A percentile compares a stretch with the other conserved stretches of the same genome.
phyloP scores from a whole-genome alignment of 1,140 invertebrate genomes.

The Euwallacea fornicatus region DNA sequence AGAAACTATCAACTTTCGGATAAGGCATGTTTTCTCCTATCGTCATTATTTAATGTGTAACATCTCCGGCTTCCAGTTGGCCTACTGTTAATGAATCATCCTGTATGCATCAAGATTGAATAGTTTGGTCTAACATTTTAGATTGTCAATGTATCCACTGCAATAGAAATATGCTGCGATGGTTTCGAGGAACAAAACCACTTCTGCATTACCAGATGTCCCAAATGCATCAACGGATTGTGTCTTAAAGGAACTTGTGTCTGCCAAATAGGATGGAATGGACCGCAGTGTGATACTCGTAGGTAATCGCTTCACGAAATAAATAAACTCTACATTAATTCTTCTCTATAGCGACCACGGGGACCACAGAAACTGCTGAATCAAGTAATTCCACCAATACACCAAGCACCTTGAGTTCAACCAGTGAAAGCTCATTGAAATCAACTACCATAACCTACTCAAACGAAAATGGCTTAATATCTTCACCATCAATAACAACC shows the following conservation, averaged over 20 bases:
- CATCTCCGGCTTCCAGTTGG: too few species aligned
- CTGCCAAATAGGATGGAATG: constrained; percentile 38
- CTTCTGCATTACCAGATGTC: constrained; percentile 56
- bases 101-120: too few species aligned
- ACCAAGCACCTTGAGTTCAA: not conserved
- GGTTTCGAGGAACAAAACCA: constrained; percentile 57
- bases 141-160: constrained; percentile 51
- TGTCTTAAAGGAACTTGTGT: constrained; percentile 54
- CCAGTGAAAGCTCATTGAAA: not conserved
- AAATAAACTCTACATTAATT: not conserved
- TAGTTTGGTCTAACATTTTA: constrained; percentile 4
- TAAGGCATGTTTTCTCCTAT: too few species aligned
- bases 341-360: not conserved
- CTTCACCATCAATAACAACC: not conserved
- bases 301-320: constrained; percentile 16
- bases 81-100: too few species aligned
- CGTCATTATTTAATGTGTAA: too few species aligned
- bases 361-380: not conserved
- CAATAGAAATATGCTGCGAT: constrained; percentile 57
- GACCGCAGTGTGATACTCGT: constrained; percentile 29
- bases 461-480: not conserved
- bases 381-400: not conserved
- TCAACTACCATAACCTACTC: not conserved
- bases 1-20: too few species aligned
- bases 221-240: constrained; percentile 55